Conservation (phyloP, 2,797 vertebrate genomes). For the Halcyon leucocephala region DNA sequence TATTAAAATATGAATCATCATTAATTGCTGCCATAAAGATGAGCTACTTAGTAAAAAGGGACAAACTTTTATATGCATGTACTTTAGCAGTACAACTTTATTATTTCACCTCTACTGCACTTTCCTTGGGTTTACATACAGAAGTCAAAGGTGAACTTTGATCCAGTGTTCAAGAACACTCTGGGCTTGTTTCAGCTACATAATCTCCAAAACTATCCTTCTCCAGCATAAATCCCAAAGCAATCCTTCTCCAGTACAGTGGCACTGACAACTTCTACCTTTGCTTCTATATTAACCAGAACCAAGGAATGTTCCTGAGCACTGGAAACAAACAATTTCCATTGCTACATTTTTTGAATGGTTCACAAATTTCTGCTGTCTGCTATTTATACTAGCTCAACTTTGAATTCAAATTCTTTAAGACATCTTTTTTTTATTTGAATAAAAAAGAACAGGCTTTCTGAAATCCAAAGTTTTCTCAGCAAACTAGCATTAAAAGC, state of each 20-base stretch:
- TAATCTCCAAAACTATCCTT: background rate
- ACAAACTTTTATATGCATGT: rapidly evolving
- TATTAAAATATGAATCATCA: background rate
- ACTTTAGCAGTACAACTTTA: background rate
- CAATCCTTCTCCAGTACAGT: background rate
- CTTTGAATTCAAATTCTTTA: background rate
- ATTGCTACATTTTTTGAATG: background rate
- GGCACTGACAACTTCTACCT: background rate
- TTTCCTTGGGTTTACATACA: background rate
- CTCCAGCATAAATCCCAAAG: background rate
- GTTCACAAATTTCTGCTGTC: background rate
- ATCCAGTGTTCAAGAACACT: background rate
- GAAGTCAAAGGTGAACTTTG: background rate
- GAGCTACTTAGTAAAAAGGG: background rate
- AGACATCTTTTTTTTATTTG: background rate
- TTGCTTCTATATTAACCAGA: background rate
- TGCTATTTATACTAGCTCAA: background rate
- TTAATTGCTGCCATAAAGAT: background rate
- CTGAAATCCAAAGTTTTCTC: background rate
- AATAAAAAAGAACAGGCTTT: background rate
- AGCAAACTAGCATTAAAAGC: background rate
- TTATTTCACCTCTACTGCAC: background rate
- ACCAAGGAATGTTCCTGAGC: background rate
- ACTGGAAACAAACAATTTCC: background rate
- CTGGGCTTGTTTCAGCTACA: background rate